Conservation (phyloP, 2,888 invertebrate species). For the Xanthorhoe spadicearia region DNA sequence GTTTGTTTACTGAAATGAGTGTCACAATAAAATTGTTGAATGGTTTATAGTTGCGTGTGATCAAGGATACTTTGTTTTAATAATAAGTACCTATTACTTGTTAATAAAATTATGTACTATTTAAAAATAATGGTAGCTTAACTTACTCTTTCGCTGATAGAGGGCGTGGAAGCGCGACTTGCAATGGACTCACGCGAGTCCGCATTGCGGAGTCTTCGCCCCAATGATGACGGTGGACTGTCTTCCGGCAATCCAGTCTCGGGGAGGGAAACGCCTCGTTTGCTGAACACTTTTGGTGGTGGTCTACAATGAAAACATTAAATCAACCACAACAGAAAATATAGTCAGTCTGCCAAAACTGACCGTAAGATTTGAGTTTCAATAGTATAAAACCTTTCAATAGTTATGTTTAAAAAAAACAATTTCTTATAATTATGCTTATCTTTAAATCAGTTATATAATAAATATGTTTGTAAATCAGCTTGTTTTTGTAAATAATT, state of each 20-base stretch:
- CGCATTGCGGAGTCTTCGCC: constrained; percentile 72
- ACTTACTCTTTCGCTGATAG: constrained; percentile 79
- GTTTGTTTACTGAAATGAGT: neutral
- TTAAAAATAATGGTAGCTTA: constrained; percentile 28
- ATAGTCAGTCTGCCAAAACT: neutral
- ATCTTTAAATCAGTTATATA: neutral
- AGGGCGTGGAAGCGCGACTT: constrained; percentile 81
- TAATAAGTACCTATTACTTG: no score
- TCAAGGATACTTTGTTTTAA: no score
- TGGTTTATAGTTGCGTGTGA: no score
- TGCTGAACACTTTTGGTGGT: constrained; percentile 86
- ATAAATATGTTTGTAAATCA: no score
- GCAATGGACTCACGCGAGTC: constrained; percentile 80
- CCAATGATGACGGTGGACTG: constrained; percentile 79
- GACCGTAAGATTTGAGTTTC: neutral
- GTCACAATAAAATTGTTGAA: no score
- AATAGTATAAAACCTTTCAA: neutral
- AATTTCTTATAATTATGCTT: neutral
- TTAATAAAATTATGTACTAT: no score
- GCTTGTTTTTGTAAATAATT: no score
- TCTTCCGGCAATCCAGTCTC: constrained; percentile 83
- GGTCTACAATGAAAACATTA: constrained; percentile 68
- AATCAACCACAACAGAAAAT: neutral
- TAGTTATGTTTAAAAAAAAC: neutral
- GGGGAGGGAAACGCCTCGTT: constrained; percentile 83